Conservation (phyloP, 1,140 invertebrate species). For the Drosophila bocqueti region DNA sequence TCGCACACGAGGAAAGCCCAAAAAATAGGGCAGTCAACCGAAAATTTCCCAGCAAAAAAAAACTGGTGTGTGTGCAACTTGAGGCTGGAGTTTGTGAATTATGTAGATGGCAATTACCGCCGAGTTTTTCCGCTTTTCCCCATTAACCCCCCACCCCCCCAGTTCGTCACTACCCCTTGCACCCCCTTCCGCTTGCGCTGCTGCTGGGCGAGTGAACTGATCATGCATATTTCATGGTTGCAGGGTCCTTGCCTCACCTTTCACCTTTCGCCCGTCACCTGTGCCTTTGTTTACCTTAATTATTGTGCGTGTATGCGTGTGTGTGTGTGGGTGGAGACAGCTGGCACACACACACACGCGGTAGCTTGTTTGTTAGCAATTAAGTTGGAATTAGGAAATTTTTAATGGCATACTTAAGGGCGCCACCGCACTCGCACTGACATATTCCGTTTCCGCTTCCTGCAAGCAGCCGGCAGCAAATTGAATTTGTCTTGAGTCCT, state of each 20-base stretch:
- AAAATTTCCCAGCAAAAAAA: constrained; percentile 27
- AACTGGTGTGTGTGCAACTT: constrained; percentile 7
- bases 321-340: background rate
- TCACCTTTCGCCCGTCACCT: constrained; percentile 10
- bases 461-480: constrained; percentile 1
- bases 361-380: constrained; percentile 69
- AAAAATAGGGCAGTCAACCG: constrained; percentile 8
- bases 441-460: constrained; percentile 25
- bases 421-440: constrained; percentile 18
- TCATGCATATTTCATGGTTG: constrained; percentile 38
- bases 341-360: background rate
- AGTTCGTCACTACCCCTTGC: background rate
- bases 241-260: background rate
- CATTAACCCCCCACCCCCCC: background rate
- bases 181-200: background rate
- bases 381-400: constrained; percentile 74
- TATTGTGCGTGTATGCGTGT: constrained; percentile 46
- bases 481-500: constrained; percentile 10
- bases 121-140: constrained; percentile 17
- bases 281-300: constrained; percentile 59
- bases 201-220: background rate
- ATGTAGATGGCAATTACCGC: constrained; percentile 47
- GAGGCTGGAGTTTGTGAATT: constrained; percentile 30
- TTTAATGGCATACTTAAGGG: constrained; percentile 71
- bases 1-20: constrained; percentile 7